Evolutionary conservation across 1,140 invertebrate species (phyloP), one percentile per base, ranked within the genome.

Genomic region (Gryon sp.): DNA sequence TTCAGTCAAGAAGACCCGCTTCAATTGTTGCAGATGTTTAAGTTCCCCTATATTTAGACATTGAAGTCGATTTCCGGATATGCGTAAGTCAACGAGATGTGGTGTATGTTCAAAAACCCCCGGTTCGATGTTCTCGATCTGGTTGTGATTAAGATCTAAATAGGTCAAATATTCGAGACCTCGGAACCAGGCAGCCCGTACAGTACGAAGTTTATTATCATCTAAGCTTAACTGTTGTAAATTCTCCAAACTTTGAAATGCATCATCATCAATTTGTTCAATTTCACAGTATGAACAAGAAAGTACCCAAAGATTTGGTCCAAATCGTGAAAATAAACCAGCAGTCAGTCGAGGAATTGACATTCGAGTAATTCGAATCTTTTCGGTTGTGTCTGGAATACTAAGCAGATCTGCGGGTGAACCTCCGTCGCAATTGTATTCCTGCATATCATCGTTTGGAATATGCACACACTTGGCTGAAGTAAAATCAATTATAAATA

Each of bases 121-220:
- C 12, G 79, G 50, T 1, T 89, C 87, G 18, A 88, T 86, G 0
- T 55, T 57, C 3, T 69, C 60, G 50, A 89, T 87, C 7, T 79
- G 12, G 20, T 89, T 89, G 62, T 87, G 84, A 14, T 85, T 88
- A 0, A 88, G 38, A 50, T 89, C 85, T 0, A 88, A 63, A 41
- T 83, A 88, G 0, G 83, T 88, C 5, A 89, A 46, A n/a, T 63
- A 79, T 4, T 70, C 19, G 0, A 88, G 53, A 7, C 82, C 80
- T 0, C 80, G 50, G 55, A 88, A 83, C 87, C 85, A 89, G 0
- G 62, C 38, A 0, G 74, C 81, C 5, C 65, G 74, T 0, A 89
- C 68, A 0, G 46, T 74, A 1, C 60, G 66, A 0, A 89, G 46
- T 2, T 66, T 36, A 53, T 88, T 88, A 19, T 84, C 86, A 18